Evolutionary conservation across 2,113 vertebrate genomes (phyloP), one percentile per base, ranked within the genome.

Genomic region (Sander vitreus): DNA sequence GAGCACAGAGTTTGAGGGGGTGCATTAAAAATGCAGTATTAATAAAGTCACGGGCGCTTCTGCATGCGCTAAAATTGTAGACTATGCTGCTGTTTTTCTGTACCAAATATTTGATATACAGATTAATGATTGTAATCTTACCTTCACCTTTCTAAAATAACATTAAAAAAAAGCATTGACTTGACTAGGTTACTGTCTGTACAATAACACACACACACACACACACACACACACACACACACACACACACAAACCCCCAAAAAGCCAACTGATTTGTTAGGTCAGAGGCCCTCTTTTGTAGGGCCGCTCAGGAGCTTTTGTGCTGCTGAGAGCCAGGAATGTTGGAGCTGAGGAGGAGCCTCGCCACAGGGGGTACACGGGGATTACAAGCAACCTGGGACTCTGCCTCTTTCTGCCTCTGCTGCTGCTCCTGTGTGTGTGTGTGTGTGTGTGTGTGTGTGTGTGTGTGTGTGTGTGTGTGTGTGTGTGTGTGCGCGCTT

Each of bases 361-460:
- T 96, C 96, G 94, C 96, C 93, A 95, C 96, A 84, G 97, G 97
- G 96, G 96, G 96, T 96, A 90, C 96, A 91, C 94, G 91, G 94
- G 97, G 97, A 99, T 99, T 99, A 99, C 97, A 98, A 98, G 97
- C 92, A 97, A 97, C 97, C 97, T 96, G 97, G 97, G 97, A 97
- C 98, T 99, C 97, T 99, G 98, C 98, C 98, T 99, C 97, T 99
- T 98, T 97, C 97, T 99, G 98, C 97, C 97, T 96, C 96, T 96
- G 95, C 96, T 96, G 94, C 71, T 85, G 59, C 63, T 64, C 19
- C 45, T 79, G 10, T 72, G 23, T 48, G 63, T 65, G 63, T 9
- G 72, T 93, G 54, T 94, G 62, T n/a, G 59, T 77, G 23, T 72
- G 48, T 80, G 45, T 85, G 73, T 93, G 50, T 94, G 90, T 96